phyloP scores from a whole-genome alignment of 1,140 invertebrate species.

The Apolygus lucorum region DNA sequence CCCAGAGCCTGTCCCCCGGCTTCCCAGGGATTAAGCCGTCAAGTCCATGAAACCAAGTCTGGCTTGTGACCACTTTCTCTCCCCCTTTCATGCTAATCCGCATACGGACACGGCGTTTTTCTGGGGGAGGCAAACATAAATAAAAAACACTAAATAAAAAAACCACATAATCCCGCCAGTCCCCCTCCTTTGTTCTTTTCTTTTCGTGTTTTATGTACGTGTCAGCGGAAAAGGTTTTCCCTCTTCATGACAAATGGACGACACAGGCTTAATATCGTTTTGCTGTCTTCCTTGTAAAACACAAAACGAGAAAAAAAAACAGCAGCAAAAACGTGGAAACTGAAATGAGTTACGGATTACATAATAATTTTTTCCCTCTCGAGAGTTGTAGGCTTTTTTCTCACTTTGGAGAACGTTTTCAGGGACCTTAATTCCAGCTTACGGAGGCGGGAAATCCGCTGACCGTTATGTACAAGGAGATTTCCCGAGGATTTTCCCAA shows the following conservation, averaged over 20 bases:
- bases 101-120: slow-evolving; percentile 8
- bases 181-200: too few species aligned
- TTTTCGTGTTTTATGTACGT: slow-evolving; percentile 16
- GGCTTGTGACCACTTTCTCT: not conserved
- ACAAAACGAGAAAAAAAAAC: not conserved
- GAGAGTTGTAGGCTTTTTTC: too few species aligned
- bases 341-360: too few species aligned
- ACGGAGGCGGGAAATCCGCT: too few species aligned
- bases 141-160: not conserved
- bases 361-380: too few species aligned
- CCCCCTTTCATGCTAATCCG: not conserved
- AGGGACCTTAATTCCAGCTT: too few species aligned
- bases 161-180: too few species aligned
- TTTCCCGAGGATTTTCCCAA: too few species aligned
- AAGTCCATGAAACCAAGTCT: not conserved
- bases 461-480: too few species aligned
- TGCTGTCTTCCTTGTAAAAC: not conserved
- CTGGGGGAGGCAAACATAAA: slow-evolving; percentile 11
- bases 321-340: not conserved
- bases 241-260: slow-evolving; percentile 6
- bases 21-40: slow-evolving; percentile 6
- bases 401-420: too few species aligned
- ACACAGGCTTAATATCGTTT: not conserved
- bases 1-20: too few species aligned
- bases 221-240: slow-evolving; percentile 15